Evolutionary conservation across 2,113 vertebrate species (phyloP).

Genomic region (Aptenodytes patagonicus): DNA sequence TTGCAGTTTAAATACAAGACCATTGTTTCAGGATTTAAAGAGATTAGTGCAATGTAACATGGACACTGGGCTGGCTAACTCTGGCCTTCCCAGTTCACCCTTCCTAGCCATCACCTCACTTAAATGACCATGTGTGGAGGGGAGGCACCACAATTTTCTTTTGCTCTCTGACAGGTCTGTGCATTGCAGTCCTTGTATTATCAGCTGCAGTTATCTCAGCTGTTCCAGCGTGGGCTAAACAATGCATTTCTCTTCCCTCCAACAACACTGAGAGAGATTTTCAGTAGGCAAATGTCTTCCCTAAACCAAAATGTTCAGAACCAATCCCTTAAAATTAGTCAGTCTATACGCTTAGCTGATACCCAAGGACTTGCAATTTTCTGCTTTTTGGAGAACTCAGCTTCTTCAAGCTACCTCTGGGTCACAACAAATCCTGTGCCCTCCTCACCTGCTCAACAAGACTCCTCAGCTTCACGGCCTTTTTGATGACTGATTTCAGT

Average conservation of each 20-base stretch:
- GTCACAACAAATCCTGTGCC: too few species aligned
- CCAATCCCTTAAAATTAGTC: not conserved
- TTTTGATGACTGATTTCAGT: not conserved
- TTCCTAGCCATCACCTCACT: not conserved
- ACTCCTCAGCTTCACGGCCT: not conserved
- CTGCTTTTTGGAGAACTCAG: not conserved
- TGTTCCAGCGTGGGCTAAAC: not conserved
- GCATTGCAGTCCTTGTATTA: not conserved
- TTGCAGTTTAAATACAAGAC: conserved; percentile 6
- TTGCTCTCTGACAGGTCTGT: not conserved
- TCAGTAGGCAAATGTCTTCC: not conserved
- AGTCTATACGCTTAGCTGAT: not conserved
- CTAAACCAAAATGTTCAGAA: not conserved
- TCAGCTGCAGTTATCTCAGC: not conserved
- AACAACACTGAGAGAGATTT: not conserved
- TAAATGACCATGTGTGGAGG: not conserved
- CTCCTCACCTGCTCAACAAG: not conserved
- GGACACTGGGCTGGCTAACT: not conserved
- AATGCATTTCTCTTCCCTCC: not conserved
- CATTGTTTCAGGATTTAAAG: conserved; percentile 21
- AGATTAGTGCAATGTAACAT: not conserved
- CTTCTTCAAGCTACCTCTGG: not conserved
- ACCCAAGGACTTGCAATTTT: not conserved
- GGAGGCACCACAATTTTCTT: not conserved
- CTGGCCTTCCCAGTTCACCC: not conserved